Evolutionary conservation across 30 jellyfish, hydroid and myxozoan species (phyloP).

Genomic region (Chironex yamaguchii): DNA sequence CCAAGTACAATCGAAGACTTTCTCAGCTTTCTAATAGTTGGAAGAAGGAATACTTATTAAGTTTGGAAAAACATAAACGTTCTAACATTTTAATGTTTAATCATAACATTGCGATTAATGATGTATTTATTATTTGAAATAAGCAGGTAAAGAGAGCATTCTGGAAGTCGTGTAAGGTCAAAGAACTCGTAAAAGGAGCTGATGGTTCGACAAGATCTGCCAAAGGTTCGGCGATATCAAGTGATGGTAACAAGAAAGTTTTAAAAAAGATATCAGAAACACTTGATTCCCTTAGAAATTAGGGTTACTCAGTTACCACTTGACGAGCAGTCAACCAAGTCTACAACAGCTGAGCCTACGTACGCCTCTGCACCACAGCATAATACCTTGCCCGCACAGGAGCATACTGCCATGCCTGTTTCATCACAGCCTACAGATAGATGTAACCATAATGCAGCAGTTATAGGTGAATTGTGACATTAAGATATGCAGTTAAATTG

Average conservation of each 20-base stretch:
- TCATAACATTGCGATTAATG: conserved; percentile 2
- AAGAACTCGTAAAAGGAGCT: conserved; percentile 7
- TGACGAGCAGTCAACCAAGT: conserved; percentile 26
- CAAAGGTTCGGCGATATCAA: conserved; percentile 14
- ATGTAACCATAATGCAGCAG: conserved; percentile 14
- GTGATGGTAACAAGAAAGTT: conserved; percentile 9
- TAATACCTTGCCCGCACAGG: background rate
- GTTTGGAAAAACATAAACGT: conserved; percentile 9
- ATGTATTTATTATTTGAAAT: conserved; percentile 11
- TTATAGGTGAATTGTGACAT: conserved; percentile 22
- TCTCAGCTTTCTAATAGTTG: conserved; percentile 6
- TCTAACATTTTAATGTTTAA: background rate
- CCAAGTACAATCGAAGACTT: conserved; percentile 38
- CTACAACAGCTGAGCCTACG: background rate
- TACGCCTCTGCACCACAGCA: conserved; percentile 4
- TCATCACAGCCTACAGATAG: background rate
- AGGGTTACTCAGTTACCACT: background rate
- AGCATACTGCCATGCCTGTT: background rate
- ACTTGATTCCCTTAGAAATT: conserved; percentile 17
- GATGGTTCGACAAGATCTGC: conserved; percentile 38
- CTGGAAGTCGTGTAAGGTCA: conserved; percentile 18
- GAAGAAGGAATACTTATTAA: background rate
- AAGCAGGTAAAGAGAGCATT: conserved; percentile 27
- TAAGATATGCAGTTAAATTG: too few species aligned
- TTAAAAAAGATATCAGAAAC: conserved; percentile 10